Evolutionary conservation across 2,113 vertebrate species (phyloP).

Genomic region (Andinoacara biseriatus): DNA sequence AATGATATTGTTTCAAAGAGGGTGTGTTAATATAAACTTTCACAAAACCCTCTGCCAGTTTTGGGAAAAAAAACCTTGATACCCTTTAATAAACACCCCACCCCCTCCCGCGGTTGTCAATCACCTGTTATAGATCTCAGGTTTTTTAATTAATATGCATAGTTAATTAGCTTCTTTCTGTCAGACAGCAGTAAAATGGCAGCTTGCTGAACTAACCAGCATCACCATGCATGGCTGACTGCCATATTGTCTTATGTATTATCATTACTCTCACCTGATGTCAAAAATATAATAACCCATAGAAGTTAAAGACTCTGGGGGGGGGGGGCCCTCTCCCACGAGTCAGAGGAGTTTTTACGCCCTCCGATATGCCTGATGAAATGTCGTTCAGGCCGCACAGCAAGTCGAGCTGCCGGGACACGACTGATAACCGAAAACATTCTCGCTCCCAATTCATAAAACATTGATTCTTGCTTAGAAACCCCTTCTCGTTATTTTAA

Average conservation of each 20-base stretch:
- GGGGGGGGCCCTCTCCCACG: background rate
- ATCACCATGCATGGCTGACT: slow-evolving; percentile 49
- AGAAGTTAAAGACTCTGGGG: background rate
- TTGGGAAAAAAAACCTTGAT: background rate
- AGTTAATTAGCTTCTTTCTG: slow-evolving; percentile 60
- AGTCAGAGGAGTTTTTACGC: background rate
- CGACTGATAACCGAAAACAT: background rate
- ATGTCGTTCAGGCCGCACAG: background rate
- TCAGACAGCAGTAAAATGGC: slow-evolving; percentile 41
- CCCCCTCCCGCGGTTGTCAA: slow-evolving; percentile 40
- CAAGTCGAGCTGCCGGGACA: slow-evolving; percentile 5
- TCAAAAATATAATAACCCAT: slow-evolving; percentile 22
- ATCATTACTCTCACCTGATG: slow-evolving; percentile 38
- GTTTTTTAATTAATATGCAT: slow-evolving; percentile 62
- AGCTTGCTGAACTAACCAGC: slow-evolving; percentile 58
- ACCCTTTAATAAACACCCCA: slow-evolving; percentile 28
- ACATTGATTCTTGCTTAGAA: too few species aligned
- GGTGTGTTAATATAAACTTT: slow-evolving; percentile 14
- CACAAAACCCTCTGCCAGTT: slow-evolving; percentile 20
- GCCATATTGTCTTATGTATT: slow-evolving; percentile 52
- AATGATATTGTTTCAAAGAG: slow-evolving; percentile 10
- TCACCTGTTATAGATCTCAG: slow-evolving; percentile 41
- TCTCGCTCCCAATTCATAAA: too few species aligned
- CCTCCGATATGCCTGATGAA: background rate
- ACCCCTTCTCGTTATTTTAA: too few species aligned